phyloP scores from a whole-genome alignment of 2,888 invertebrate species.

The Nomada lathburiana region DNA sequence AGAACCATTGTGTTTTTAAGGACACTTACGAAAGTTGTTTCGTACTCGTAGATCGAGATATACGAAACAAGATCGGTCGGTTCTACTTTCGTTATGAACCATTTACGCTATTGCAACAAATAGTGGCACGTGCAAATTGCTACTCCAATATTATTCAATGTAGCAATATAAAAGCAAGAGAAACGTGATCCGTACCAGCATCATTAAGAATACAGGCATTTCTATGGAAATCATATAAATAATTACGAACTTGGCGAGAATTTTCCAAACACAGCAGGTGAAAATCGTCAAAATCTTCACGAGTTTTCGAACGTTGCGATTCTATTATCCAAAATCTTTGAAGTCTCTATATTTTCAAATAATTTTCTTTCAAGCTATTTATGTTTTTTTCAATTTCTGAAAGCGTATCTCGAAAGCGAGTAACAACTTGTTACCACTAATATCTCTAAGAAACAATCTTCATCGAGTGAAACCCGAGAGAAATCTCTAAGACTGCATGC shows the following conservation, averaged over 20 bases:
- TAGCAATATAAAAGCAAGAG: too few relatives aligned
- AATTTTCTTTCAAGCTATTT: too few relatives aligned
- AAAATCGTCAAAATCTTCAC: too few relatives aligned
- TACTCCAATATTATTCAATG: not conserved
- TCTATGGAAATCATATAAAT: too few relatives aligned
- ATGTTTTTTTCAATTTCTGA: not conserved
- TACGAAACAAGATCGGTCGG: slow-evolving; percentile 42
- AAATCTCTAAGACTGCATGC: slow-evolving; percentile 34
- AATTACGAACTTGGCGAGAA: not conserved
- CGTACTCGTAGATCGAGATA: not conserved
- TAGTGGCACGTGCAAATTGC: not conserved
- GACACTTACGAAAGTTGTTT: slow-evolving; percentile 19
- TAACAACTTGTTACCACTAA: slow-evolving; percentile 13
- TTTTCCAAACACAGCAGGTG: not conserved
- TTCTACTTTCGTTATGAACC: slow-evolving; percentile 6
- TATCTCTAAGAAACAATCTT: slow-evolving; percentile 7
- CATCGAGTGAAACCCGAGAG: slow-evolving; percentile 17
- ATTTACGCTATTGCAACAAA: slow-evolving; percentile 26
- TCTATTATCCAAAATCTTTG: too few relatives aligned
- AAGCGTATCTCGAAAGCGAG: slow-evolving; percentile 16
- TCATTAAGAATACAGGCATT: not conserved
- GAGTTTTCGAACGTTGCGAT: too few relatives aligned
- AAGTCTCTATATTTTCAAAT: too few relatives aligned
- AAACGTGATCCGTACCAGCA: not conserved
- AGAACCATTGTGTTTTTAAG: not conserved